phyloP scores from a whole-genome alignment of 2,797 vertebrate genomes.

The Protosalanx chinensis region DNA sequence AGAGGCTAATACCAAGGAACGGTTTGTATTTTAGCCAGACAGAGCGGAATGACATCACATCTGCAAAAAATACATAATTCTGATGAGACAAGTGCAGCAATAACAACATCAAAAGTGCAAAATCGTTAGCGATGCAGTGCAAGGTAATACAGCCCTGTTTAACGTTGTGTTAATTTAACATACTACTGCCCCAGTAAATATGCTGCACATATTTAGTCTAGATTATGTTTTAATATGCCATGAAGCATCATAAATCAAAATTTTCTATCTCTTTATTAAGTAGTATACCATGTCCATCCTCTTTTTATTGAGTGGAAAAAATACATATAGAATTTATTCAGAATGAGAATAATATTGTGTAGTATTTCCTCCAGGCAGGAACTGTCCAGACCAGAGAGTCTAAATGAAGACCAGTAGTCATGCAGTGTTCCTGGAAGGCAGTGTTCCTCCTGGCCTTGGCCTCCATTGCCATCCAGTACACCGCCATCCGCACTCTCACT shows the following conservation, averaged over 20 bases:
- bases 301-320: conserved; percentile 17
- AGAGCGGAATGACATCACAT: no score
- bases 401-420: conserved; percentile 92
- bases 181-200: no score
- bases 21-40: no score
- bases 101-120: no score
- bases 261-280: background rate
- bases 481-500: conserved; percentile 91
- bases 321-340: no score
- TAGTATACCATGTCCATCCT: background rate
- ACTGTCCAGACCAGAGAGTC: conserved; percentile 61
- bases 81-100: no score
- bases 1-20: no score
- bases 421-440: conserved; percentile 99
- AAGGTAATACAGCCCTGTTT: no score
- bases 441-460: conserved; percentile 93
- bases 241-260: background rate
- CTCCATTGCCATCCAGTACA: conserved; percentile 95
- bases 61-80: no score
- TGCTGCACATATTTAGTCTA: background rate
- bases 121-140: no score
- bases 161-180: no score
- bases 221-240: background rate
- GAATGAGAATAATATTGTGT: no score
- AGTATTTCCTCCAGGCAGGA: conserved; percentile 57